Evolutionary conservation across 2,113 vertebrate species (phyloP), one percentile per base, ranked within the genome.

Genomic region (human (Homo sapiens)): DNA sequence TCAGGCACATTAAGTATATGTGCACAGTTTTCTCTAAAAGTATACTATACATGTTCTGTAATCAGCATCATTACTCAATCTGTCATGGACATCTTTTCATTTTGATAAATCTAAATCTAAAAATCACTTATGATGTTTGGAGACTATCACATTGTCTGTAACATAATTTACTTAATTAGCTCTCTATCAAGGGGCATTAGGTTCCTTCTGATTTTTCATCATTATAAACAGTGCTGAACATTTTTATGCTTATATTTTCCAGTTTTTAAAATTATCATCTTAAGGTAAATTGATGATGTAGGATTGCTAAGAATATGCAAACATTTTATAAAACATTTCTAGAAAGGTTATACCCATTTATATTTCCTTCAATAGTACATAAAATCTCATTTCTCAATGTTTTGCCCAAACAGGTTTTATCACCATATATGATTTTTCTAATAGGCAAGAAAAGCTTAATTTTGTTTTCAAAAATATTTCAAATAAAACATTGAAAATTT

Each of bases 401-500:
- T 66, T 92, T 91, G 35, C 9, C 27, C 9, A 81, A 86, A 81
- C 5, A 57, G 55, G 14, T 84, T 80, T 94, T 81, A n/a, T 85
- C 79, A 81, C 14, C 40, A 32, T 75, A 27, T 76, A 57, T 89
- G 40, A 66, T 68, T n/a, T 85, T 73, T 85, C 38, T 76, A 30
- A 68, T 38, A 68, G 45, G 13, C 38, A 82, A 18, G 66, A 32
- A 80, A 85, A 75, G 13, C 79, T 84, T 81, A 50, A 89, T 89
- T 96, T 97, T 73, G 20, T 81, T 80, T 87, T 82, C 2, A 93
- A 68, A 96, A 76, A 55, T 89, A 57, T 81, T 92, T 68, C n/a
- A 55, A 76, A 40, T 64, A 89, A 96, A 93, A 35, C 48, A n/a
- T 45, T 79, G 16, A 25, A 76, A 87, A 83, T 2, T 9, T 83